Percentiles rank a stretch among this genome's conserved stretches.
Conservation (phyloP, 2,797 vertebrate species). For the Tinamus major region DNA sequence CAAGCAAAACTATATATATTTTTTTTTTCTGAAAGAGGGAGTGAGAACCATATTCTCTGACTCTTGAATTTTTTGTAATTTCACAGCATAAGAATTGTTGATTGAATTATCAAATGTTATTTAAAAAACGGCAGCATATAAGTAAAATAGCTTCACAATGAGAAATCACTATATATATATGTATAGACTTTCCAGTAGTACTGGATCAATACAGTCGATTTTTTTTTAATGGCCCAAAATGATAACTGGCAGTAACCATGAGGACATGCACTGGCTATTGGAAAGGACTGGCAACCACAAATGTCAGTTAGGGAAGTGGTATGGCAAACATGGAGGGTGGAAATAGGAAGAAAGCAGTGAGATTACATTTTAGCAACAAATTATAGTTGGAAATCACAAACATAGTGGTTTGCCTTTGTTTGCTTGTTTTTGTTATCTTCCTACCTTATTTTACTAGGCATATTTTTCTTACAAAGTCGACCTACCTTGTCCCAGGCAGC, state of each 20-base stretch:
- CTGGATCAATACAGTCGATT: not conserved
- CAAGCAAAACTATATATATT: not conserved
- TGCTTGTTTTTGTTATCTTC: not conserved
- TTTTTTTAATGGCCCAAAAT: not conserved
- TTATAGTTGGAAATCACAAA: not conserved
- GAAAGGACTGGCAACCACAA: not conserved
- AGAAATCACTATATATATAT: not conserved
- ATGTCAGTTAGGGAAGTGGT: rapidly evolving
- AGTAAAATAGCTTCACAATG: not conserved
- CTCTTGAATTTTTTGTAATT: not conserved
- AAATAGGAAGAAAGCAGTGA: not conserved
- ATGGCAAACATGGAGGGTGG: not conserved
- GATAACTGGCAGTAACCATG: not conserved
- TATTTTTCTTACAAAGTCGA: not conserved
- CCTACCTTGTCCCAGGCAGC: not conserved
- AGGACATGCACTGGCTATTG: not conserved
- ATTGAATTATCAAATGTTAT: not conserved
- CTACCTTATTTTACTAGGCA: not conserved
- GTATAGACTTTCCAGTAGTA: not conserved
- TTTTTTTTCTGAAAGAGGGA: not conserved
- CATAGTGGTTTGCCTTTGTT: not conserved
- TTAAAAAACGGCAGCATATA: not conserved
- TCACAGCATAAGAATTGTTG: not conserved
- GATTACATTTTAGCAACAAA: not conserved
- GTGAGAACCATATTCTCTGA: not conserved